Conservation (phyloP, 2,113 vertebrate species). For the Nesospiza acunhae region DNA sequence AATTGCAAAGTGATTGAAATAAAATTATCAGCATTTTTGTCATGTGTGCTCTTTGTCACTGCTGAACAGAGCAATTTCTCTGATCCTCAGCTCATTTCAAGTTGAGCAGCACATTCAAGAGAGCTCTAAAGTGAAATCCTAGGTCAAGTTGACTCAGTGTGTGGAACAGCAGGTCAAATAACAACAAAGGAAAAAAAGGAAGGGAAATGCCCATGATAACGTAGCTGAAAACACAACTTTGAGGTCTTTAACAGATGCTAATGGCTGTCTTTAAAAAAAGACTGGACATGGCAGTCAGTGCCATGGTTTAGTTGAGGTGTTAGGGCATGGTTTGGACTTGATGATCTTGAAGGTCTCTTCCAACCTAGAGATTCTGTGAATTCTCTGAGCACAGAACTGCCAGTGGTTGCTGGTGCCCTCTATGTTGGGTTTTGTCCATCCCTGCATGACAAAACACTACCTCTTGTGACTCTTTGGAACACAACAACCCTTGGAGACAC, state of each 20-base stretch:
- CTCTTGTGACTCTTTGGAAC: neutral
- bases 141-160: neutral
- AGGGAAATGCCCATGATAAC: neutral
- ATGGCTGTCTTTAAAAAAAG: neutral
- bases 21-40: neutral
- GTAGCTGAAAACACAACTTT: neutral
- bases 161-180: neutral
- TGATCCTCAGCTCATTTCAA: neutral
- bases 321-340: too few species aligned
- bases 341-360: too few species aligned
- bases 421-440: neutral
- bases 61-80: neutral
- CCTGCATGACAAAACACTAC: neutral
- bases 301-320: too few species aligned
- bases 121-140: neutral
- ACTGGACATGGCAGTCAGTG: too few species aligned
- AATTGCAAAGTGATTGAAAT: neutral
- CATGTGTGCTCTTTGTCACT: neutral
- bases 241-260: neutral
- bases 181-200: neutral
- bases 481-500: neutral
- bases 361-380: too few species aligned
- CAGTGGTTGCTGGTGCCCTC: neutral
- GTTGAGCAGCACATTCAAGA: neutral
- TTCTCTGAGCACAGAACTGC: neutral